Base-by-base conservation (phyloP, 2,113 vertebrate genomes). In the Paramisgurnus dabryanus region DNA sequence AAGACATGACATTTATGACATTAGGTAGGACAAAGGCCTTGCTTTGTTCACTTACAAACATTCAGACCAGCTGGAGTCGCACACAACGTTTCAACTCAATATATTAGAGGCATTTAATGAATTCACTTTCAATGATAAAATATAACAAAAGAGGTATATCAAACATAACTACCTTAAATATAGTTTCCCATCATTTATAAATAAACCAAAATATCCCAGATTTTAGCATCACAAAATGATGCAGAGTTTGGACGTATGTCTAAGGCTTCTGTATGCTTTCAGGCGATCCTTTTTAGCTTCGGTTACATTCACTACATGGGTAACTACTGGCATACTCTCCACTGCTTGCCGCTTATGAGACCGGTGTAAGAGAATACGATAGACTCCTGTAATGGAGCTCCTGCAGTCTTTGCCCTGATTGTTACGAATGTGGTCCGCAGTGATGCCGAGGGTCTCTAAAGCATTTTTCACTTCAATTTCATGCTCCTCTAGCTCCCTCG, bases 161-260 rank as follows among this genome's bases (percentile, higher is more conserved):
- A 58, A 58, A 66, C 12, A 67, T 8, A 68, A 39, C 63, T 47
- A 65, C 15, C 45, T 76, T 2, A 45, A 15, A 5, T 76, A 50
- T 76, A 73, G 73, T 85, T 69, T 40, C 82, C 80, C 76, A 86
- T 45, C 80, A 83, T 71, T 83, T 86, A 34, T 18, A 22, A 8
- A 11, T 12, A 22, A 50, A 60, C n/a, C 50, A 82, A 67, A 58
- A 22, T 65, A 17, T 66, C 80, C 43, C 67, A 6, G 67, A 13
- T 0, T 65, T 82, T 72, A 76, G 55, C 40, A 3, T 96, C 92
- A 98, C 91, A 99, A 93, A 93, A 98, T 94, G 15, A 92, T 92
- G 84, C 97, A 99, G 60, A 99, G 93, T 88, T 96, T 99, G 18
- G 97, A 99, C 0, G 96, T 96, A 82, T 97, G 94, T 78, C 94